A percentile compares a stretch with the other conserved stretches of the same genome.
These are phyloP conservation scores for Nemurella pictetii DNA, from an alignment of 2,888 invertebrate genomes.

Conservation along the genomic window DNA sequence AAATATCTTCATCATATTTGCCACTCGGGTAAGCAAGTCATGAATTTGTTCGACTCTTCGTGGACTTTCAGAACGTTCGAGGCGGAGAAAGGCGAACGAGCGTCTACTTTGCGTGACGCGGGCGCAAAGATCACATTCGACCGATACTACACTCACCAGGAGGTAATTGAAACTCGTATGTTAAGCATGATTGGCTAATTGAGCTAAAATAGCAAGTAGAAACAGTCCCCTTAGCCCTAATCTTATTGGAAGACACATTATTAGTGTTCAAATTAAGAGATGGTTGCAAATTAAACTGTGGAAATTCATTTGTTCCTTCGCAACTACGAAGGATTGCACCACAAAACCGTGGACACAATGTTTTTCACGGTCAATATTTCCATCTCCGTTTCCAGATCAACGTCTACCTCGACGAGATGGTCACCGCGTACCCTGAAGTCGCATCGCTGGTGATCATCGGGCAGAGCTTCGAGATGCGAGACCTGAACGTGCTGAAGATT, in stretches of 20 bases:
- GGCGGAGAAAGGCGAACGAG: constrained; percentile 25
- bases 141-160: constrained; percentile 54
- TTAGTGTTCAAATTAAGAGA: too few species aligned
- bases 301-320: too few species aligned
- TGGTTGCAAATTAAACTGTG: too few species aligned
- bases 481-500: constrained; percentile 63
- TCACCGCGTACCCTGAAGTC: constrained; percentile 55
- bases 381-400: constrained; percentile 57
- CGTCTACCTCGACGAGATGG: constrained; percentile 56
- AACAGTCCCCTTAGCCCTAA: too few species aligned
- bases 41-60: neutral
- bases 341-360: too few species aligned
- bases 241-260: too few species aligned
- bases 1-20: too few species aligned
- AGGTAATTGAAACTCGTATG: constrained; percentile 46
- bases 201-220: too few species aligned
- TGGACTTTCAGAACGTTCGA: constrained; percentile 32
- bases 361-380: too few species aligned
- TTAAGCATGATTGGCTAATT: too few species aligned
- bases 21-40: too few species aligned
- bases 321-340: too few species aligned
- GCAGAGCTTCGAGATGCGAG: constrained; percentile 60
- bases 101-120: neutral
- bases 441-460: constrained; percentile 62
- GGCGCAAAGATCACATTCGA: constrained; percentile 48